Evolutionary conservation across 2,888 invertebrate species (phyloP), one percentile per base, ranked within the genome.

Genomic region (Pyrgus malvae): DNA sequence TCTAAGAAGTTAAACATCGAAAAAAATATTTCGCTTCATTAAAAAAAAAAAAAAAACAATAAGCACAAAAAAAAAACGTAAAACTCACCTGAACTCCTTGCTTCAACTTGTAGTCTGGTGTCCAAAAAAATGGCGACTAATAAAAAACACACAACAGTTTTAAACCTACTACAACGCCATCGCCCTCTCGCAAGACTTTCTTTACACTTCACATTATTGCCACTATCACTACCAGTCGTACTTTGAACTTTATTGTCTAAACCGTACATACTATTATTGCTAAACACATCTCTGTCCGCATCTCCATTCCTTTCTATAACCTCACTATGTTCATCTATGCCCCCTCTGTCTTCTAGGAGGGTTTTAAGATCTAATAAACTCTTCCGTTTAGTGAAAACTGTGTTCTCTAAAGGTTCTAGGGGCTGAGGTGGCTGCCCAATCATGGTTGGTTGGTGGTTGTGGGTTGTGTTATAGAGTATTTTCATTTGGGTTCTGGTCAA

Each of bases 271-370:
- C 79, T 82, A 79, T 67, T 80, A 77, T 76, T 79, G 73, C 78
- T 78, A 74, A 50, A 58, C 54, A 60, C 46, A 64, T 74, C 73
- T 60, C 70, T 71, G 51, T 63, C 67, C 51, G 58, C 56, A 61
- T 61, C 66, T 67, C 50, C 62, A 63, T 41, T 58, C 49, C 40
- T 59, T 57, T 55, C 56, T 64, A 59, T 65, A 44, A 6, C 27
- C 25, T 50, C 21, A 33, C 45, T 45, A 38, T 37, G 45, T 58
- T 54, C 64, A 60, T 51, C 66, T 70, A 72, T 73, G 53, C 76
- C 78, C 60, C 89, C 90, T 90, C 90, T 87, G 61, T 90, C 90
- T 75, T 89, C 88, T 68, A 89, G 63, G 59, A 87, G 74, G 7
- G 80, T 78, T 84, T 83, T 90, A 58, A 87, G 83, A 69, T 89